Conservation (phyloP, 2,797 vertebrate species). For the Eulemur coronatus region DNA sequence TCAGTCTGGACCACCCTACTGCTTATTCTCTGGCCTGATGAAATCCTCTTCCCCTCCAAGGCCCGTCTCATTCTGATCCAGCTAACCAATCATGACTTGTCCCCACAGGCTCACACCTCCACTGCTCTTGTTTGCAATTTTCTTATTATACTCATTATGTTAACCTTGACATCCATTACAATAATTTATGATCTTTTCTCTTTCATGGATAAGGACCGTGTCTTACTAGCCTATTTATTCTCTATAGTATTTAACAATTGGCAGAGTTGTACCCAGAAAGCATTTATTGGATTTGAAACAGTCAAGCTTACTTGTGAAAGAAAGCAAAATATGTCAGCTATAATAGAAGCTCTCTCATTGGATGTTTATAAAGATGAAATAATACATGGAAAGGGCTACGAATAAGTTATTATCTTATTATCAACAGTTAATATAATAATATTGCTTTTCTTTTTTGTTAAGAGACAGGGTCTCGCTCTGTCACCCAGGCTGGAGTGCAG, state of each 20-base stretch:
- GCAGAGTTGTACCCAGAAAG: neutral
- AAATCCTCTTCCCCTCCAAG: neutral
- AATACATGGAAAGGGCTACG: neutral
- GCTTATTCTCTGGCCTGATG: neutral
- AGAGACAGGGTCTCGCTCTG: neutral
- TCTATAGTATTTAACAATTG: neutral
- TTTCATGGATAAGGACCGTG: neutral
- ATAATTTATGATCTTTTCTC: neutral
- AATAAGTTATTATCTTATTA: neutral
- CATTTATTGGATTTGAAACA: slow-evolving; percentile 12
- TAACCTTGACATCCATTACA: neutral
- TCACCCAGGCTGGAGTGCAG: neutral
- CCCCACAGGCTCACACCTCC: neutral
- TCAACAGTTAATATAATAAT: neutral
- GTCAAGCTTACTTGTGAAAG: neutral
- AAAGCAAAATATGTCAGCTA: neutral
- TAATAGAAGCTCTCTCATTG: neutral
- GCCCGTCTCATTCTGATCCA: neutral
- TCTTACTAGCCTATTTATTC: neutral
- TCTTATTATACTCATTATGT: neutral
- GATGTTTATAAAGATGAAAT: neutral
- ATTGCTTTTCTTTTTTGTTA: neutral
- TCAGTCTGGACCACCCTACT: neutral
- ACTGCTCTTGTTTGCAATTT: neutral
- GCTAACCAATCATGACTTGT: neutral